phyloP scores from a whole-genome alignment of 2,113 vertebrate genomes.

The Syngnathus typhle region DNA sequence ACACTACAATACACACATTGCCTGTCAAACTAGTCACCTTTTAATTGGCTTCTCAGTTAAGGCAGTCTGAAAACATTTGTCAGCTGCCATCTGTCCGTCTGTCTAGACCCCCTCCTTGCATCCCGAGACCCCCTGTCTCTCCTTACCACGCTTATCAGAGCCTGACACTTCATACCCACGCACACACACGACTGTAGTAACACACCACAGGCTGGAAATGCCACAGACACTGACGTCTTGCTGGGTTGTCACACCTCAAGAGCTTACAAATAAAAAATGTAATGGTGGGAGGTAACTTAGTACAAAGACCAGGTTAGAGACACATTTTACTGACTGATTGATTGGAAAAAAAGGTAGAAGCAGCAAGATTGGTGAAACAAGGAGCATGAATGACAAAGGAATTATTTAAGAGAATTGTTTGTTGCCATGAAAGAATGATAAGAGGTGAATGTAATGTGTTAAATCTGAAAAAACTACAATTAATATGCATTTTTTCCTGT shows the following conservation, averaged over 20 bases:
- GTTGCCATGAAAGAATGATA: not conserved
- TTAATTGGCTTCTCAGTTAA: constrained; percentile 51
- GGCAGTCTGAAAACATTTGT: constrained; percentile 67
- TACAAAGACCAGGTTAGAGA: not conserved
- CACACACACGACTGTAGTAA: constrained; percentile 2
- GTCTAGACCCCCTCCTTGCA: constrained; percentile 34
- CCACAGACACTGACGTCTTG: constrained; percentile 6
- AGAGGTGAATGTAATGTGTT: not conserved
- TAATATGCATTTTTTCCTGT: not conserved
- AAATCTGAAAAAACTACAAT: not conserved
- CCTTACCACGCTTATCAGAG: constrained; percentile 59
- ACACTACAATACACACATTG: constrained; percentile 22
- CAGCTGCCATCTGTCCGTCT: constrained; percentile 72
- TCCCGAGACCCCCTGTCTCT: constrained; percentile 20
- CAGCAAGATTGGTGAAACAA: not conserved
- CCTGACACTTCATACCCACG: constrained; percentile 50
- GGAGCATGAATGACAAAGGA: no score
- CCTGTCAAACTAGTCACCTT: constrained; percentile 64
- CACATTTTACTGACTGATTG: not conserved
- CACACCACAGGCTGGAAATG: constrained; percentile 7
- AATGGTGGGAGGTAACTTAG: constrained; percentile 8
- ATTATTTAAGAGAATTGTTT: not conserved
- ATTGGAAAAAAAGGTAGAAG: not conserved
- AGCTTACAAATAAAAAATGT: constrained; percentile 44
- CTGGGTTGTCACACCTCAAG: constrained; percentile 40